Conservation (phyloP, 2,113 vertebrate genomes). For the Calyptomena viridis region DNA sequence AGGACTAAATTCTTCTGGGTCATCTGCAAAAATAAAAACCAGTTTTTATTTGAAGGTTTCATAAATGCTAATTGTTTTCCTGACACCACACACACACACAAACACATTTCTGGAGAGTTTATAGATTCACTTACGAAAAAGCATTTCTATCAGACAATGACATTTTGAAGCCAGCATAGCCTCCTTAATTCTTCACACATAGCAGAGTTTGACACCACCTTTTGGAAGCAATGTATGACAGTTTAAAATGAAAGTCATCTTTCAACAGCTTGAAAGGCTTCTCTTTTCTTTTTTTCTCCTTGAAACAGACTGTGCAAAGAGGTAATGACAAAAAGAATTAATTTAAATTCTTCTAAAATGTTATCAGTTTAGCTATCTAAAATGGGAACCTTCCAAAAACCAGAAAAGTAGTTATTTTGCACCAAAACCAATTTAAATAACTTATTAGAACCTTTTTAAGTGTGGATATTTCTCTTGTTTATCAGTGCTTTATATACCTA, state of each 20-base stretch:
- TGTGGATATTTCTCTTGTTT: neutral
- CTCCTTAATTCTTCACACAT: neutral
- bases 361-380: neutral
- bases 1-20: neutral
- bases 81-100: neutral
- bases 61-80: neutral
- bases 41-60: neutral
- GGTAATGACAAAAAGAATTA: conserved; percentile 6
- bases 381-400: neutral
- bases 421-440: neutral
- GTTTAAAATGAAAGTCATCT: conserved; percentile 49
- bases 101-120: neutral
- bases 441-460: neutral
- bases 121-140: neutral
- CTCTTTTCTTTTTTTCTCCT: neutral
- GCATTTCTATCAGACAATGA: neutral
- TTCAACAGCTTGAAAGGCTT: conserved; percentile 37
- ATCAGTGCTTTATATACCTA: neutral
- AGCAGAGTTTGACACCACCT: neutral
- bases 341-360: conserved; percentile 36
- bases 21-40: neutral
- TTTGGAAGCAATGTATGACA: neutral
- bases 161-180: neutral
- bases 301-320: neutral
- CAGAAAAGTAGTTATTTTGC: neutral